phyloP scores from a whole-genome alignment of 1,140 invertebrate species.

The Hypothenemus hampei region DNA sequence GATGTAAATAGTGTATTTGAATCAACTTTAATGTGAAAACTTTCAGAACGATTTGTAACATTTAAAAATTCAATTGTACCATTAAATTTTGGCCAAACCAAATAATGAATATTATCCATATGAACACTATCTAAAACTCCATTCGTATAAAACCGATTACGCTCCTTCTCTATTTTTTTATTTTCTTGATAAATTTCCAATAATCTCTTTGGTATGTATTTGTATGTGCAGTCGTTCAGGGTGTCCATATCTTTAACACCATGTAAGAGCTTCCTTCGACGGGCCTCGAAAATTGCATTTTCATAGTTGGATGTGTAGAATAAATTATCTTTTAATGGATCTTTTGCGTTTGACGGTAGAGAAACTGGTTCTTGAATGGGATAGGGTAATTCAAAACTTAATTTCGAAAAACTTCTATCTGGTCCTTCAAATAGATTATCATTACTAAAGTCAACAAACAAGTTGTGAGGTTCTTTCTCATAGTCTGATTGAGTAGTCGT shows the following conservation, averaged over 20 bases:
- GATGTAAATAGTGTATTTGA: too few species aligned
- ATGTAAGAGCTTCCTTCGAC: background rate
- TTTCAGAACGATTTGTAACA: background rate
- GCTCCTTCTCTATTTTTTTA: too few species aligned
- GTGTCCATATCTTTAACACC: background rate
- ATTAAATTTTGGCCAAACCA: constrained; percentile 8
- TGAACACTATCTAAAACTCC: constrained; percentile 9
- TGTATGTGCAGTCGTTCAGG: background rate
- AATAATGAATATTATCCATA: constrained; percentile 2
- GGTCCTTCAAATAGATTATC: constrained; percentile 5
- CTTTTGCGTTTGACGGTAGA: background rate
- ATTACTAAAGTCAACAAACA: constrained; percentile 11
- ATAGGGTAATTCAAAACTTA: constrained; percentile 9
- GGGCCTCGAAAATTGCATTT: background rate
- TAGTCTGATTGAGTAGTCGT: too few species aligned
- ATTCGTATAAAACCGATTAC: constrained; percentile 3
- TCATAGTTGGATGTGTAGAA: background rate
- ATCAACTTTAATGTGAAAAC: background rate
- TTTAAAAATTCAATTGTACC: background rate
- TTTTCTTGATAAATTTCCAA: constrained; percentile 12
- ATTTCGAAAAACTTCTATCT: background rate
- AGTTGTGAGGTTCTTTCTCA: constrained; percentile 12
- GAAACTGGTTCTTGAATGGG: background rate
- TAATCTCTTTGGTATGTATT: constrained; percentile 9
- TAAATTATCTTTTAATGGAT: constrained; percentile 4